Base-by-base conservation (phyloP, 2,797 vertebrate genomes). In the Oryzias sinensis region DNA sequence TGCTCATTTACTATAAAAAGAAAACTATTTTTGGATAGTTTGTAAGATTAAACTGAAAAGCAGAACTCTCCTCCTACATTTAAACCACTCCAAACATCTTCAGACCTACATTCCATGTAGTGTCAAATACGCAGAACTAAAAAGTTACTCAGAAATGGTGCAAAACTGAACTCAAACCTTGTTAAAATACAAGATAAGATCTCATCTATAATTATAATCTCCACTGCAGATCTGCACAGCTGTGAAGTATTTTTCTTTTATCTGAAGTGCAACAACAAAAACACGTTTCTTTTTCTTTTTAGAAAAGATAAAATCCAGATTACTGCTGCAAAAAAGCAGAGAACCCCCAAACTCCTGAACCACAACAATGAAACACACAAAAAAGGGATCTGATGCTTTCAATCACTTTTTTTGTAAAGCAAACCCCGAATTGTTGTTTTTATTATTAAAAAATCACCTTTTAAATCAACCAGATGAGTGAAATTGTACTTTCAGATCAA, bases 281-380 rank as follows among this genome's bases (percentile, higher is more conserved):
- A 49, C 6, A 22, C 5, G 15, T 57, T 1, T 67, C 61, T 61
- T n/a, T 5, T 15, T 53, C 5, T 43, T 29, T 47, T 3, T 11
- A 11, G 9, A 15, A 44, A 5, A 52, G 43, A 66, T 56, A 50
- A 60, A 5, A 48, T 47, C 47, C 16, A 0, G 0, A 40, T 24
- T 24, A 15, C 49, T 45, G 33, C 17, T 37, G 55, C 55, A 55
- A 14, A 55, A 58, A 69, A 29, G 41, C 17, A 53, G 65, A 17
- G 2, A 1, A 13, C 25, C 6, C 29, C 14, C n/a, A 15, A 43
- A 56, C 42, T 41, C 1, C 24, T 48, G 68, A 48, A 49, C 55
- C 44, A 46, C 42, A 45, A 20, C 33, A 61, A 33, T 37, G 44
- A 59, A 27, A 22, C 6, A 6, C 17, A 41, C 20, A 22, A 22